phyloP scores from a whole-genome alignment of 1,140 invertebrate genomes.

The Antheraea mylitta region DNA sequence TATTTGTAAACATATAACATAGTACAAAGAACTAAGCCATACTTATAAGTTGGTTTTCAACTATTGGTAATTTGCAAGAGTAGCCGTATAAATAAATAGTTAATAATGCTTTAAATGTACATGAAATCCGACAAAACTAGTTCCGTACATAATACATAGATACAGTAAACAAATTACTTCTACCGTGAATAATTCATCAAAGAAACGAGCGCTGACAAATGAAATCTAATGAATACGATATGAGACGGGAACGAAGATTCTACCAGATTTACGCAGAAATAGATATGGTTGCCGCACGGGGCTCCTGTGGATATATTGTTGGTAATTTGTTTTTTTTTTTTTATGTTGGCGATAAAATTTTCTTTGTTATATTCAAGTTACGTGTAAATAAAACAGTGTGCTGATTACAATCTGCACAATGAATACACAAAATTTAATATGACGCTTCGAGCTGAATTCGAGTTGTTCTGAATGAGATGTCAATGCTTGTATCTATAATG shows the following conservation, averaged over 20 bases:
- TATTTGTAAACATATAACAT: too few species aligned
- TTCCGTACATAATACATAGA: neutral
- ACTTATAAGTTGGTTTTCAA: too few species aligned
- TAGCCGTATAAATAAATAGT: neutral
- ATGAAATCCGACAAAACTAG: neutral
- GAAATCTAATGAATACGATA: slow-evolving; percentile 67
- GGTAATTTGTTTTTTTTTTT: slow-evolving; percentile 19
- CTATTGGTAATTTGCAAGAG: too few species aligned
- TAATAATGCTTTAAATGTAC: neutral
- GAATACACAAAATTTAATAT: too few species aligned
- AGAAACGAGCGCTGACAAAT: slow-evolving; percentile 57
- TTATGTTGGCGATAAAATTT: slow-evolving; percentile 18
- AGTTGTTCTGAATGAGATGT: too few species aligned
- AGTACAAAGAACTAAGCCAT: too few species aligned
- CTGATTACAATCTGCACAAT: too few species aligned
- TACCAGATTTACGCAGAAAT: slow-evolving; percentile 30
- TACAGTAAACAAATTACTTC: slow-evolving; percentile 48
- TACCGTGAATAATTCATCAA: slow-evolving; percentile 62
- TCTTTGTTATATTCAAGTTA: slow-evolving; percentile 12
- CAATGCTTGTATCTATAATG: too few species aligned
- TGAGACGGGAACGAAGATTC: slow-evolving; percentile 35
- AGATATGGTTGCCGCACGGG: slow-evolving; percentile 20
- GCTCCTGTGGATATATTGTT: slow-evolving; percentile 20
- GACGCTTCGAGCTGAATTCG: too few species aligned
- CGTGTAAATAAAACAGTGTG: neutral